Base-by-base conservation (phyloP, 2,888 invertebrate genomes). In the Drosophila koepferae region DNA sequence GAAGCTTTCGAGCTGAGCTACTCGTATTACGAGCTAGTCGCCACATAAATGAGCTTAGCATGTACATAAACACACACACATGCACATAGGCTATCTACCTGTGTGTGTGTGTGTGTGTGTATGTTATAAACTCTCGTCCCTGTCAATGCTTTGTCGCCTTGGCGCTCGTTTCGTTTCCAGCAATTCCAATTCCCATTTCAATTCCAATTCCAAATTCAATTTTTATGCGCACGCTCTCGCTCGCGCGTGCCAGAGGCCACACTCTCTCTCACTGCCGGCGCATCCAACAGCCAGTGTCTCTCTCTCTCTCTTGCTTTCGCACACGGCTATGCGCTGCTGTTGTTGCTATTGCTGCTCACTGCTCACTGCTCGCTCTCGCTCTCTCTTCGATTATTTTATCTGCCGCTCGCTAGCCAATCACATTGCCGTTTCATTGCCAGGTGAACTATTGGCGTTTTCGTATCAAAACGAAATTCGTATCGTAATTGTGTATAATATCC, bases 401-500 rank as follows among this genome's bases (percentile, higher is more conserved):
- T 86, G 87, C 62, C 58, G 54, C 64, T 56, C 56, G 84, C 68
- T 80, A 89, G 69, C 86, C 86, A 87, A 87, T 87, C 87, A 72
- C 67, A 87, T 72, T 53, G 76, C 74, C 71, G 89, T 86, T 83
- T 82, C 89, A 84, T 86, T 72, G 65, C 86, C 89, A 87, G 88
- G 85, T 86, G 82, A 77, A 79, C 80, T 75, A 80, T 80, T 77
- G 80, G 82, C 76, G 76, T 79, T 76, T 63, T 62, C 56, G 67
- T 77, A 77, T 77, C 77, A 77, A 81, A 80, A 77, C 56, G 56
- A 53, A 59, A 67, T 68, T 64, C 49, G 41, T 56, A 75, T 77
- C 73, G 77, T 63, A 69, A 73, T 78, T 67, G 65, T 38, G 49
- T 56, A 55, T 64, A 59, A 56, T 58, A 34, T 34, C 56, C 61